These are phyloP conservation scores for Lepidocyrtoides sp. DNA, from an alignment of 2,888 invertebrate genomes.

Conservation along the genomic window DNA sequence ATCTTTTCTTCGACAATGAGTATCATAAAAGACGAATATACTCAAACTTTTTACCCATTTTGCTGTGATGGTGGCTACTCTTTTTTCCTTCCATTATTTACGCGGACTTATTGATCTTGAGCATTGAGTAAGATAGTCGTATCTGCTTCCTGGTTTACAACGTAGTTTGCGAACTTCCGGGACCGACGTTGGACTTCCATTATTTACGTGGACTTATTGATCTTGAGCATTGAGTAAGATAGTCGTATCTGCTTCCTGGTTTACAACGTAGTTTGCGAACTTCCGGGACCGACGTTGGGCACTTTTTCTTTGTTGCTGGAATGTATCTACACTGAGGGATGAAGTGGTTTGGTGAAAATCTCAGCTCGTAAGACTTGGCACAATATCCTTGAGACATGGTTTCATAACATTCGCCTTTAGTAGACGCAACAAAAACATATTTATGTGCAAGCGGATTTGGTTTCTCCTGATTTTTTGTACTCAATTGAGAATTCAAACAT, in stretches of 20 bases:
- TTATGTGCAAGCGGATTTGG: slow-evolving; percentile 57
- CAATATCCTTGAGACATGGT: slow-evolving; percentile 77
- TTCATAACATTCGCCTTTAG: slow-evolving; percentile 68
- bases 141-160: slow-evolving; percentile 82
- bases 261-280: slow-evolving; percentile 75
- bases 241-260: slow-evolving; percentile 80
- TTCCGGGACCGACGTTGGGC: slow-evolving; percentile 23
- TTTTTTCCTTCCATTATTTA: background rate
- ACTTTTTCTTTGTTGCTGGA: slow-evolving; percentile 34
- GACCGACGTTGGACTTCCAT: background rate
- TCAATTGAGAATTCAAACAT: slow-evolving; percentile 47
- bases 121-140: slow-evolving; percentile 74
- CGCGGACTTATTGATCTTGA: slow-evolving; percentile 77
- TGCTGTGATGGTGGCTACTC: too few species aligned
- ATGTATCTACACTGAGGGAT: slow-evolving; percentile 77
- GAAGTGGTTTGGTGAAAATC: slow-evolving; percentile 76
- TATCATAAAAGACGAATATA: background rate
- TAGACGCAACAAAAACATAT: slow-evolving; percentile 63
- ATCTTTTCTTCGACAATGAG: background rate
- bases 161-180: slow-evolving; percentile 49
- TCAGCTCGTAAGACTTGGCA: slow-evolving; percentile 72
- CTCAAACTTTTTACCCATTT: background rate
- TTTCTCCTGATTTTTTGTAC: background rate
- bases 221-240: slow-evolving; percentile 71
- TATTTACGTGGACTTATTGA: slow-evolving; percentile 74